Percentiles rank a stretch among this genome's conserved stretches.
Conservation (phyloP, 2,888 invertebrate genomes). For the Drosophila leonis region DNA sequence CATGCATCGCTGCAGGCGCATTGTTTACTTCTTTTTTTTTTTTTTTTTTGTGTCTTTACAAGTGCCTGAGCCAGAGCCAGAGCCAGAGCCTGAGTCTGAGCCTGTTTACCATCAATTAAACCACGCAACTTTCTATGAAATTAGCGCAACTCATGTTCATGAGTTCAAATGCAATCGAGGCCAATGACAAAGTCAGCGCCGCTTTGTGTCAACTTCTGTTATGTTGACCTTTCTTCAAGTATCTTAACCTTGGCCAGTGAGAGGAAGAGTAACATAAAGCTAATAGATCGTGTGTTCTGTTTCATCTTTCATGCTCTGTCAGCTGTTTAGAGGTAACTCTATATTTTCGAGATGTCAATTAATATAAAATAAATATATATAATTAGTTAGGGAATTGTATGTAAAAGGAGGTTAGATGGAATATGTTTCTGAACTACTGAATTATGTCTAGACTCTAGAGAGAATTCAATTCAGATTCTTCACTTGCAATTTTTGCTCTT, state of each 20-base stretch:
- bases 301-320: not conserved
- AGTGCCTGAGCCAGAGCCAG: not conserved
- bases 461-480: not conserved
- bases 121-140: constrained; percentile 73
- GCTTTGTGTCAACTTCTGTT: not conserved
- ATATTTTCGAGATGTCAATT: too few relatives aligned
- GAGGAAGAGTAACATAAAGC: not conserved
- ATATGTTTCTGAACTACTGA: not conserved
- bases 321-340: not conserved
- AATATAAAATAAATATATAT: not conserved
- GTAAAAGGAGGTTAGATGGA: too few relatives aligned
- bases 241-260: not conserved
- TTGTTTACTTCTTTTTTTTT: constrained; percentile 1
- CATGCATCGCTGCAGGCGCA: constrained; percentile 41
- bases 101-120: constrained; percentile 51
- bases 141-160: constrained; percentile 34
- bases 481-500: not conserved
- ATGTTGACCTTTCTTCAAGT: not conserved
- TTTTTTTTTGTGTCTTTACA: constrained; percentile 8
- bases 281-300: too few relatives aligned
- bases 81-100: not conserved
- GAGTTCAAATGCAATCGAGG: constrained; percentile 4
- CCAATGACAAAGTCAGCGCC: constrained; percentile 10
- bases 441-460: not conserved
- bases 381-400: too few relatives aligned